Base-by-base conservation (phyloP, 1,140 invertebrate genomes). In the Solenopsis fugax region DNA sequence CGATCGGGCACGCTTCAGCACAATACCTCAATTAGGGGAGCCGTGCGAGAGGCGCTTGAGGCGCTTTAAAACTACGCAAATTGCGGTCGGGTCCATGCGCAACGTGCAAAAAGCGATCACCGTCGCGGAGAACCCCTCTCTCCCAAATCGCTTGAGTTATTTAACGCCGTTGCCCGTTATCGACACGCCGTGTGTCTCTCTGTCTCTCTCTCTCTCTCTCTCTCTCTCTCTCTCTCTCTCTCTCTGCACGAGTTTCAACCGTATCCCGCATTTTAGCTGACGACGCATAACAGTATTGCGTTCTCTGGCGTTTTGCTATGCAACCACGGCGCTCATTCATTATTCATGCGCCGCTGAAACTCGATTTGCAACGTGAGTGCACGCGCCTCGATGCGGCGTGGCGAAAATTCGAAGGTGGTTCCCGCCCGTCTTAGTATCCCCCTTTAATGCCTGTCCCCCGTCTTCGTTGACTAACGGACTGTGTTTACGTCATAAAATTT, bases 281-380 rank as follows among this genome's bases (percentile, higher is more conserved):
- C 86, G 37, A 58, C 78, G 64, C 64, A 85, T 90, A 90, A 93
- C 91, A 88, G 89, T 92, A 92, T 89, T 87, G 87, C 90, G 91
- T 90, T 91, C 91, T 80, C 77, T 48, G 77, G 77, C 87, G 85
- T 90, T 91, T 93, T 75, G 80, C 91, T 85, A 86, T 91, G 88
- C 89, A 90, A 87, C 85, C 80, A 62, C 78, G 75, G 58, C 64
- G 84, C 67, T 91, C 91, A 91, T 93, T 93, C 92, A 91, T 94
- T 94, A 93, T 93, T 93, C 92, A 93, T 92, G 88, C 87, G 87
- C 64, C 87, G 88, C 92, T 90, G 88, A 88, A 77, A 90, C 85
- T 54, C 76, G 89, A 71, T 71, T 90, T 89, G 86, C 88, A 92
- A 94, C 94, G 93, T 93, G 93, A 92, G 62, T 82, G 93, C 91